Conservation (phyloP, 1,140 invertebrate species). For the Lerema accius region DNA sequence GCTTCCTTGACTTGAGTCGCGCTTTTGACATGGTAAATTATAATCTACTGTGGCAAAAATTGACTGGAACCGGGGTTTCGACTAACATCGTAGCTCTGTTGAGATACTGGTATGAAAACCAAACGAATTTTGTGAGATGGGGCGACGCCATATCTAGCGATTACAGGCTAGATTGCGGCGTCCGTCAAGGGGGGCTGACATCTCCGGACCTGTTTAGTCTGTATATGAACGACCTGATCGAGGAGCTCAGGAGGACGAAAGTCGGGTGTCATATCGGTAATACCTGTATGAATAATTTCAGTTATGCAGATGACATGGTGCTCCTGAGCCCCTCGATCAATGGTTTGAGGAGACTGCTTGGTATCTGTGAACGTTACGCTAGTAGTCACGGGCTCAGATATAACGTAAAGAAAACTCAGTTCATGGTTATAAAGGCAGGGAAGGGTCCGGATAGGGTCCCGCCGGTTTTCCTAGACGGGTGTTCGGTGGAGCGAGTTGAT, state of each 20-base stretch:
- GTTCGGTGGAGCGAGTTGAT: background rate
- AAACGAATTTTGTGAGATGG: constrained; percentile 5
- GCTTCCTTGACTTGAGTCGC: constrained; percentile 28
- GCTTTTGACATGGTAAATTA: constrained; percentile 29
- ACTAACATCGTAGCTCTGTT: constrained; percentile 7
- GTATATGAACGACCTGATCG: background rate
- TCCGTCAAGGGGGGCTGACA: background rate
- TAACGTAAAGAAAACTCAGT: background rate
- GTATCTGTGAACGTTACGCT: background rate
- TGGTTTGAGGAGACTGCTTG: background rate
- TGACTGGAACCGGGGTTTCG: background rate
- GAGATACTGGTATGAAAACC: background rate
- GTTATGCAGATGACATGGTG: background rate
- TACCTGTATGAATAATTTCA: too few species aligned
- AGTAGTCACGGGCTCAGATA: background rate
- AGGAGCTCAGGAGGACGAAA: background rate
- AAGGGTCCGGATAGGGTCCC: background rate
- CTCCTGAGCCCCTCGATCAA: constrained; percentile 1
- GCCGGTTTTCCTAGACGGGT: background rate
- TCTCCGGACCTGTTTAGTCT: background rate
- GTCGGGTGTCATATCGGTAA: too few species aligned
- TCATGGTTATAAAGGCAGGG: background rate
- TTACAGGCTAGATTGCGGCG: background rate
- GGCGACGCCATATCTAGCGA: background rate
- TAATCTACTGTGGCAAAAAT: constrained; percentile 17